Conservation (phyloP, 2,113 vertebrate genomes). For the Neoarius graeffei region DNA sequence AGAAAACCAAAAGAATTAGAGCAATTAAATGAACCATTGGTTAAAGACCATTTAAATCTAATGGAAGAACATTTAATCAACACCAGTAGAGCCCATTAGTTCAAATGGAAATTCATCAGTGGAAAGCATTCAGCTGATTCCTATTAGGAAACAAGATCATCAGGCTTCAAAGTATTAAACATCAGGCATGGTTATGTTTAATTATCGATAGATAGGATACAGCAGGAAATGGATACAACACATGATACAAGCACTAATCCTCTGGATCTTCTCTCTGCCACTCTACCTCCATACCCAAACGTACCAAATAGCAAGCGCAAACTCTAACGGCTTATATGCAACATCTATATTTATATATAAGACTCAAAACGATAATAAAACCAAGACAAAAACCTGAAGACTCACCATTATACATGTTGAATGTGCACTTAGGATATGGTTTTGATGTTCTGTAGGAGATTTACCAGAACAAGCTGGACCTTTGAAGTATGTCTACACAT, state of each 20-base stretch:
- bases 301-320: not conserved
- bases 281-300: conserved; percentile 16
- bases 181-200: not conserved
- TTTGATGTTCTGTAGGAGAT: not conserved
- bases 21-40: not conserved
- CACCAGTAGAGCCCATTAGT: not conserved
- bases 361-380: not conserved
- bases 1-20: not conserved
- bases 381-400: not conserved
- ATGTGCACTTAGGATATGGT: not conserved
- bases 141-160: not conserved
- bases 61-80: not conserved
- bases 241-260: conserved; percentile 47
- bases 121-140: not conserved
- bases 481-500: not conserved
- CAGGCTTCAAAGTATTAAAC: not conserved
- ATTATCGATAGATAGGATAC: not conserved
- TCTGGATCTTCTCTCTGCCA: conserved; percentile 46
- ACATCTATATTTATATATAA: not conserved
- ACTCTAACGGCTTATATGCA: not conserved
- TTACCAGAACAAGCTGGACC: conserved; percentile 5
- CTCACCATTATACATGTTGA: not conserved
- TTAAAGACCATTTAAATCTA: not conserved
- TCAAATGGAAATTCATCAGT: not conserved
- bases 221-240: not conserved